Evolutionary conservation across 2,113 vertebrate species (phyloP), one percentile per base, ranked within the genome.

Genomic region (Prionailurus viverrinus): DNA sequence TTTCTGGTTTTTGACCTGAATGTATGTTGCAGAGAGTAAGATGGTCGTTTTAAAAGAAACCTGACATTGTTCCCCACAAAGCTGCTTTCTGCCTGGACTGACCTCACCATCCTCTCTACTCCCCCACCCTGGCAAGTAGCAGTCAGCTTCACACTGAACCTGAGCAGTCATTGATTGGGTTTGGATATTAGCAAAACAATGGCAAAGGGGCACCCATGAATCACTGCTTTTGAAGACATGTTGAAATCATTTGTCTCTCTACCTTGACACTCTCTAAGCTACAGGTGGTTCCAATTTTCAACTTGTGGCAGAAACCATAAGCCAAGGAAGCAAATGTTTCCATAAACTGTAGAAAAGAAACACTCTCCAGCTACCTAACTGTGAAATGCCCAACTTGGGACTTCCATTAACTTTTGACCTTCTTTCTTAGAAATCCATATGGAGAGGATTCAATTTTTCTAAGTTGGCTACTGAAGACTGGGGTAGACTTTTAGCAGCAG

Each of bases 241-340:
- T 36, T 96, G 81, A 95, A 89, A 89, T 51, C 74, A 92, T 93
- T 94, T 88, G 45, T 90, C 61, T 95, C 53, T n/a, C 86, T 95
- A 80, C 19, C 11, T 82, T 91, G 92, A 90, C 76, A 91, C 18
- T 68, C 45, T 95, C 73, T 48, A 96, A 91, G 91, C 45, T 86
- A 53, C 91, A 97, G 79, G 78, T 96, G 89, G 68, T 95, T 97
- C 69, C 81, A 91, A 89, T 94, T 96, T 91, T 82, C 76, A 90
- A 94, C 63, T 94, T 1, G 2, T 74, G 94, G 94, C 86, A 95
- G 84, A 92, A 96, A 39, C 48, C 61, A 25, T 33, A n/a, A 73
- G 73, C 61, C 89, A 83, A 68, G 14, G 11, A 96, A 89, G 78
- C 89, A 91, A 78, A n/a, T 89, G 29, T 79, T 91, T 90, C 27